Conservation (phyloP, 1,140 invertebrate species). For the Leptinotarsa texana region DNA sequence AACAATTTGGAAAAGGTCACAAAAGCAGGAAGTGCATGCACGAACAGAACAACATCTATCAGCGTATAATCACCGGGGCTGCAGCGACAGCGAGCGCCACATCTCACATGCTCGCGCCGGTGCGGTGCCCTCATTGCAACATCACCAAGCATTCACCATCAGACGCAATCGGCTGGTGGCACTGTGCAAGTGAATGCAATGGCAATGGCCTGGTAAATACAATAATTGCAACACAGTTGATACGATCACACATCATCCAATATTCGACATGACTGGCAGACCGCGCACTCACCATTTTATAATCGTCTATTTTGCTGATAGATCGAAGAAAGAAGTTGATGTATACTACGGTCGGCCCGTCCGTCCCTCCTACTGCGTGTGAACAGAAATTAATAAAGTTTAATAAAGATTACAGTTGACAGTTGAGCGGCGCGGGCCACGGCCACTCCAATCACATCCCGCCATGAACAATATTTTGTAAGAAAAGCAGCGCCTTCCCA, state of each 20-base stretch:
- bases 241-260: conserved; percentile 45
- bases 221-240: conserved; percentile 35
- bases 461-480: conserved; percentile 28
- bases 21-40: not conserved
- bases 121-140: conserved; percentile 53
- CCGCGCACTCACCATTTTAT: conserved; percentile 91
- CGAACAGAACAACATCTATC: conserved; percentile 4
- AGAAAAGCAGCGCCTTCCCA: not conserved
- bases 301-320: conserved; percentile 98
- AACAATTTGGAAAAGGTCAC: not conserved
- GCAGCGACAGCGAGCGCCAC: conserved; percentile 37
- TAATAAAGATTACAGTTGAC: conserved; percentile 10
- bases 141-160: conserved; percentile 38
- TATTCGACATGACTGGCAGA: conserved; percentile 53
- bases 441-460: conserved; percentile 52
- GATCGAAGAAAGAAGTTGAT: conserved; percentile 95
- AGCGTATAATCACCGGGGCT: conserved; percentile 45
- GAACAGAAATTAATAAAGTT: conserved; percentile 42
- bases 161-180: conserved; percentile 34
- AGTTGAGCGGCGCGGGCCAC: conserved; percentile 37
- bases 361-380: conserved; percentile 61
- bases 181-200: conserved; percentile 47
- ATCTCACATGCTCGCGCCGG: conserved; percentile 48
- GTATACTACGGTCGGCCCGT: conserved; percentile 76
- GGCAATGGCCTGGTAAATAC: conserved; percentile 36